Percentiles rank a stretch among this genome's conserved stretches.
phyloP scores from a whole-genome alignment of 2,797 vertebrate genomes.

The Hipposideros larvatus region DNA sequence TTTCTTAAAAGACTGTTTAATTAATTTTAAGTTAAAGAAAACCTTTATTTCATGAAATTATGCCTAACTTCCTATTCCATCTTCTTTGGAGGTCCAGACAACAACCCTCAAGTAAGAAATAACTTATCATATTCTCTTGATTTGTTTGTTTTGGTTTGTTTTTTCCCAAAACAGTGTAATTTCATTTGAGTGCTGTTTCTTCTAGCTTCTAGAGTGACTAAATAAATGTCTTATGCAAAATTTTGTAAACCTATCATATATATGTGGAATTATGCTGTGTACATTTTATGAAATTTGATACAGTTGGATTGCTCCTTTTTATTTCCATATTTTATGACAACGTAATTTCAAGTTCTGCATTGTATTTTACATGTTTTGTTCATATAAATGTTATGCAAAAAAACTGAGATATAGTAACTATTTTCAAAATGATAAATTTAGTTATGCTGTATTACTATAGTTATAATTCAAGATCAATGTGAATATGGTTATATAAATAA shows the following conservation, averaged over 20 bases:
- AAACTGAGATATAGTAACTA: background rate
- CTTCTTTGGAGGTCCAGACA: background rate
- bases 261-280: background rate
- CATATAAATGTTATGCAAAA: background rate
- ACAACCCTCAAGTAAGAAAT: background rate
- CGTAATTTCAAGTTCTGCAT: background rate
- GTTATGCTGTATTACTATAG: background rate
- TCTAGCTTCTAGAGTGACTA: background rate
- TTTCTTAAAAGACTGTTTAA: background rate
- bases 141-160: background rate
- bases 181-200: background rate
- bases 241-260: background rate
- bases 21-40: conserved; percentile 33
- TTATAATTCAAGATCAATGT: background rate
- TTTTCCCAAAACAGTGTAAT: background rate
- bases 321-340: background rate
- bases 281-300: background rate
- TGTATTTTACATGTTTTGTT: background rate
- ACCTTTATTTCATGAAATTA: background rate
- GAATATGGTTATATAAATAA: background rate
- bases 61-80: background rate
- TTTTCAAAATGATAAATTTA: conserved; percentile 17
- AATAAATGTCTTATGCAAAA: background rate
- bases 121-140: background rate
- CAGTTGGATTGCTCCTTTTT: background rate